Base-by-base conservation (phyloP, 2,797 vertebrate species). In the Thalassophryne amazonica region DNA sequence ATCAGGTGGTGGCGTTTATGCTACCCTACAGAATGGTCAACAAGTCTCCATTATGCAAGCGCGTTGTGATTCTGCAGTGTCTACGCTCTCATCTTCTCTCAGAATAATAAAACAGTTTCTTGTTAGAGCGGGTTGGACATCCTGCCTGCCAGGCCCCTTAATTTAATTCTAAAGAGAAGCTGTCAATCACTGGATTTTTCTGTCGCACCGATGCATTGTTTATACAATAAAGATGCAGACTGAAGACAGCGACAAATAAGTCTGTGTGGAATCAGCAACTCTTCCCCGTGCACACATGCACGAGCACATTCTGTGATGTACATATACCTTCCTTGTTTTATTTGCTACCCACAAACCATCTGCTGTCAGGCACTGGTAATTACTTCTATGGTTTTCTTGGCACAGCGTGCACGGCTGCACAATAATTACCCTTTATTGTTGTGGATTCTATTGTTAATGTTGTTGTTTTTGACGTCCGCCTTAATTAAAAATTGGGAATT, bases 361-460 rank as follows among this genome's bases (percentile, higher is more conserved):
- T 92, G 74, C 86, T 90, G 73, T 80, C 79, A 88, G 71, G 60
- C 70, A 81, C 60, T 31, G 54, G 55, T 85, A 86, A 92, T 91
- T 88, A 87, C 80, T 88, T 88, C 81, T 82, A 85, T 77, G 62
- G 46, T 72, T 68, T 78, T 83, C 76, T 81, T 89, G 75, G 78
- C 76, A 85, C 67, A 60, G 68, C 25, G 78, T 73, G 18, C 47
- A 70, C 69, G 60, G 76, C 60, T 51, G 65, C 75, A 73, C 21
- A 49, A 71, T 84, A 87, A 88, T 85, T 65, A 85, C 45, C 42
- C 47, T 69, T 61, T 87, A 78, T 80, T 90, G 80, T 64, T 74
- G 85, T 79, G 56, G 71, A 78, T 83, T 69, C 70, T 65, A 61
- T 78, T 83, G 60, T 84, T 80, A 46, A 73, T 86, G 79, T 73